Conservation (phyloP, 2,888 invertebrate genomes). For the Drosophila macrospina region DNA sequence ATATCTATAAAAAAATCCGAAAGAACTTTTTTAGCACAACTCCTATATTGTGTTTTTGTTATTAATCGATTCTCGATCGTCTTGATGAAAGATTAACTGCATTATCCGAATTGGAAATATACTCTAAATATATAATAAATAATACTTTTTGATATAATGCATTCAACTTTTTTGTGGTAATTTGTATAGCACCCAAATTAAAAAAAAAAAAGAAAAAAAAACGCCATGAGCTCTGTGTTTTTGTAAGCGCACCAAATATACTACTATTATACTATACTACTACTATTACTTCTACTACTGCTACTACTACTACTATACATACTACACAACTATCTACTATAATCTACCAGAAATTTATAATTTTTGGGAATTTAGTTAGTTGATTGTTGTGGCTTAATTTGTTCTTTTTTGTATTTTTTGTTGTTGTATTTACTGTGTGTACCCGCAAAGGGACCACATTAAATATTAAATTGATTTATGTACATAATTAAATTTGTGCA, state of each 20-base stretch:
- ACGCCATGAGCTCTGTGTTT: constrained; percentile 70
- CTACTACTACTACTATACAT: constrained; percentile 30
- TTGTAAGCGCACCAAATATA: constrained; percentile 68
- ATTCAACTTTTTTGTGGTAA: constrained; percentile 81
- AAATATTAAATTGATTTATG: constrained; percentile 75
- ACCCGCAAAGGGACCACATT: constrained; percentile 49
- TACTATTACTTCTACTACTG: constrained; percentile 22
- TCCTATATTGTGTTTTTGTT: constrained; percentile 77
- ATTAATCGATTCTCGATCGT: constrained; percentile 59
- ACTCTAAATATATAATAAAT: constrained; percentile 68
- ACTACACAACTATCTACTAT: constrained; percentile 33
- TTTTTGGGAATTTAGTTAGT: constrained; percentile 60
- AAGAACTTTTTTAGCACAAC: constrained; percentile 66
- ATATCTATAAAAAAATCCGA: constrained; percentile 58
- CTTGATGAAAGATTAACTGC: constrained; percentile 46
- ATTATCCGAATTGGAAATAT: constrained; percentile 41
- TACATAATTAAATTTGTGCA: constrained; percentile 78
- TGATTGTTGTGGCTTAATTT: constrained; percentile 43
- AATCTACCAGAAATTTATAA: constrained; percentile 49
- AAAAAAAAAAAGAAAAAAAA: constrained; percentile 33
- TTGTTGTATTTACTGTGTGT: constrained; percentile 22
- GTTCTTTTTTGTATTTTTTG: constrained; percentile 1
- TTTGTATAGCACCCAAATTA: constrained; percentile 82
- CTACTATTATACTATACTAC: constrained; percentile 23
- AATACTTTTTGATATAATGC: constrained; percentile 70